phyloP scores from a whole-genome alignment of 2,888 invertebrate species.

The Corbicula japonica region DNA sequence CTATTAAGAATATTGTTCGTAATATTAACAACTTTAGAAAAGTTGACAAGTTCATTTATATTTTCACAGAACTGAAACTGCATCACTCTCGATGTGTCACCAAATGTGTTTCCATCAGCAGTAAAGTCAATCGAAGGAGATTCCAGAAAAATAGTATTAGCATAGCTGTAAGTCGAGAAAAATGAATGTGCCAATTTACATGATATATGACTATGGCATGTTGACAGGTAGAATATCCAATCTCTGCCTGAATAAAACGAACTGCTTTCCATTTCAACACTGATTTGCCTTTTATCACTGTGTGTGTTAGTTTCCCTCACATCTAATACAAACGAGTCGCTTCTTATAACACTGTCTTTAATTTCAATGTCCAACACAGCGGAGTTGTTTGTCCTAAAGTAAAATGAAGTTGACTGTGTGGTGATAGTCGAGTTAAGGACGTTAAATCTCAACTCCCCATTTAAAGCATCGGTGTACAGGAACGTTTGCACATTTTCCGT shows the following conservation, averaged over 20 bases:
- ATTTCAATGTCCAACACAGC: no score
- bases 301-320: background rate
- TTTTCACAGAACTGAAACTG: slow-evolving; percentile 9
- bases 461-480: no score
- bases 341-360: no score
- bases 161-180: background rate
- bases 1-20: slow-evolving; percentile 22
- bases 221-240: background rate
- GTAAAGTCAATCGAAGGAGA: background rate
- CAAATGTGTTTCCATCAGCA: slow-evolving; percentile 12
- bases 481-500: no score
- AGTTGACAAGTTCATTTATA: background rate
- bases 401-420: no score
- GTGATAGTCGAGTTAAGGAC: no score
- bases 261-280: background rate
- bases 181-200: background rate
- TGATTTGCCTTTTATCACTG: background rate
- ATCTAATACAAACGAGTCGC: no score
- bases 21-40: slow-evolving; percentile 9
- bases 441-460: no score
- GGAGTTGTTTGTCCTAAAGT: no score
- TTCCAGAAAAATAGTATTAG: background rate
- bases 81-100: background rate
- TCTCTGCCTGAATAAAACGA: background rate
- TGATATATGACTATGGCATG: background rate